Evolutionary conservation across 1,140 invertebrate species (phyloP).

Genomic region (Amphibalanus amphitrite): DNA sequence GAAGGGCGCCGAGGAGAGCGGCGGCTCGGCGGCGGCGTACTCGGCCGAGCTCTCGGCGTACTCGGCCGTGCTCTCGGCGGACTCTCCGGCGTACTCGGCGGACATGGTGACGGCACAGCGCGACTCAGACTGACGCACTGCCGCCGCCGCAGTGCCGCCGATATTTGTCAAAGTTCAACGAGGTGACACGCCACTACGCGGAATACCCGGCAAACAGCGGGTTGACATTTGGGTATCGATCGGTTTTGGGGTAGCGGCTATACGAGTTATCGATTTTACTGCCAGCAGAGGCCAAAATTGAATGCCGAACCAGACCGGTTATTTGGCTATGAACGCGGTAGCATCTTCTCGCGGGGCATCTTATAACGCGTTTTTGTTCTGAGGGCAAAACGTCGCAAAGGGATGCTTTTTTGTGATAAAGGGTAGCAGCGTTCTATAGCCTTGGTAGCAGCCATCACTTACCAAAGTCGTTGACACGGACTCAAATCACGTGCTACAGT

Average conservation of each 20-base stretch:
- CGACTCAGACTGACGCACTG: neutral
- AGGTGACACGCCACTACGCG: neutral
- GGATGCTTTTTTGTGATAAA: too few relatives aligned
- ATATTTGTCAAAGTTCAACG: neutral
- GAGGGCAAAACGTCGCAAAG: too few relatives aligned
- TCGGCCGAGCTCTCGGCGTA: neutral
- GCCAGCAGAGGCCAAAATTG: too few relatives aligned
- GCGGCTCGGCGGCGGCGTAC: neutral
- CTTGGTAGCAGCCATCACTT: too few relatives aligned
- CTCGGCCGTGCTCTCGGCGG: neutral
- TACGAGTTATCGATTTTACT: neutral
- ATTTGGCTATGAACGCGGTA: too few relatives aligned
- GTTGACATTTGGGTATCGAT: slow-evolving; percentile 1
- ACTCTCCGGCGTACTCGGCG: neutral
- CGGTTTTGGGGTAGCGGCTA: neutral
- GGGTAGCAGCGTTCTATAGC: too few relatives aligned
- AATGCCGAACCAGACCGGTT: too few relatives aligned
- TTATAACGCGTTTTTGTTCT: too few relatives aligned
- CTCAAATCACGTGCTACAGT: too few relatives aligned
- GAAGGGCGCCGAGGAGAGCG: neutral
- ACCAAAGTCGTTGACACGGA: too few relatives aligned
- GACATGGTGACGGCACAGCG: neutral
- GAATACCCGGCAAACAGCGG: neutral
- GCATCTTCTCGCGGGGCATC: too few relatives aligned
- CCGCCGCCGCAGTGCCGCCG: too few relatives aligned